A percentile compares a stretch with the other conserved stretches of the same genome.
phyloP scores from a whole-genome alignment of 2,888 invertebrate species.

The Fissipunctia ypsillon region DNA sequence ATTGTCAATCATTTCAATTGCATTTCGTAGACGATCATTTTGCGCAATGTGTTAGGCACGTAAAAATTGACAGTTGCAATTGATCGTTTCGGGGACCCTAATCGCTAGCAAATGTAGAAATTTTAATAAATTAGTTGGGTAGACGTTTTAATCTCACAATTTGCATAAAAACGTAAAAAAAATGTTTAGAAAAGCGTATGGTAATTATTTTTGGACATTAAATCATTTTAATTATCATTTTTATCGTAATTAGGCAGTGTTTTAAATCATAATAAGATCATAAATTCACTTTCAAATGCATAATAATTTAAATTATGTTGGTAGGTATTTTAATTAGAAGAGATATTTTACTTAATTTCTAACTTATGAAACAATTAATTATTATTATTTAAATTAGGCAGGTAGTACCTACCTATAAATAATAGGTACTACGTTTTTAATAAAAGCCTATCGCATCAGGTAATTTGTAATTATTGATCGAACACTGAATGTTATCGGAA shows the following conservation, averaged over 20 bases:
- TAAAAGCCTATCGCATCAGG: conserved; percentile 16
- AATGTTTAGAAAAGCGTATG: conserved; percentile 46
- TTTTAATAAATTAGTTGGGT: neutral
- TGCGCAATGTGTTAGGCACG: too few species aligned
- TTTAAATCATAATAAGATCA: conserved; percentile 21
- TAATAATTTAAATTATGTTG: conserved; percentile 4
- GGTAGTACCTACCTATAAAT: neutral
- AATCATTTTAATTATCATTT: conserved; percentile 33
- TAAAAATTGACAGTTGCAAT: too few species aligned
- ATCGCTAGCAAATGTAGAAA: neutral
- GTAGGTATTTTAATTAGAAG: too few species aligned
- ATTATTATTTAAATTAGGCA: neutral
- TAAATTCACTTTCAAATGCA: conserved; percentile 25
- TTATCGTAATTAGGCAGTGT: conserved; percentile 30
- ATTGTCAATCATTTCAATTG: too few species aligned
- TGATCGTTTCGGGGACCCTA: too few species aligned
- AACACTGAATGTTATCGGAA: conserved; percentile 48
- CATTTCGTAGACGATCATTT: too few species aligned
- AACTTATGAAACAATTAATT: neutral
- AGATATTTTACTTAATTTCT: too few species aligned
- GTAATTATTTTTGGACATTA: conserved; percentile 5
- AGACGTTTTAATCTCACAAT: neutral
- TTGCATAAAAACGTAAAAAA: conserved; percentile 2
- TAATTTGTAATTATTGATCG: conserved; percentile 44
- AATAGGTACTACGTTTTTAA: neutral